phyloP scores from a whole-genome alignment of 2,113 vertebrate genomes.

The Daboia siamensis region DNA sequence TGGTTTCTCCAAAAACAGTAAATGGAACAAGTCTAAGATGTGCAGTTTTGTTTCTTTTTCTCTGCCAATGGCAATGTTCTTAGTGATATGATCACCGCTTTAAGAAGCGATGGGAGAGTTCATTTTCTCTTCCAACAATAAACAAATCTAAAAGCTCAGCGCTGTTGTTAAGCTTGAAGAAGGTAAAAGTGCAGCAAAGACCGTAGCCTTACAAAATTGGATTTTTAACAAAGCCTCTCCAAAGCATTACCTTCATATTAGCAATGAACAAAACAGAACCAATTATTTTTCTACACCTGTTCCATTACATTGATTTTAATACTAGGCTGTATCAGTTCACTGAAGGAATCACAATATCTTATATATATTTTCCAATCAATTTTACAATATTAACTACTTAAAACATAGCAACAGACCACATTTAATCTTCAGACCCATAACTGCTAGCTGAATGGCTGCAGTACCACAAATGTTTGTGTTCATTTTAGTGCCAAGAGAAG shows the following conservation, averaged over 20 bases:
- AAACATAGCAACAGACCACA: not conserved
- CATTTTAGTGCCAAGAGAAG: not conserved
- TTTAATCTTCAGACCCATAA: not conserved
- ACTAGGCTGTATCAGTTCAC: not conserved
- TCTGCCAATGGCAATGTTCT: conserved; percentile 19
- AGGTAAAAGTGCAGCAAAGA: conserved; percentile 14
- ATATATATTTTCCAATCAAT: not conserved
- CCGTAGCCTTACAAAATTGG: not conserved
- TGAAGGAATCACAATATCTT: not conserved
- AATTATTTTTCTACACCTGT: not conserved
- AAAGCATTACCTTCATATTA: conserved; percentile 7
- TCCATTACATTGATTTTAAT: not conserved
- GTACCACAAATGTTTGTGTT: not conserved
- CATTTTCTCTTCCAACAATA: conserved; percentile 14
- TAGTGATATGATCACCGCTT: not conserved
- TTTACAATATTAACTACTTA: not conserved
- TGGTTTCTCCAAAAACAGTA: conserved; percentile 11
- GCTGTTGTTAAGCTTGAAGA: conserved; percentile 10
- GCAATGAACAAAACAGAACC: conserved; percentile 2
- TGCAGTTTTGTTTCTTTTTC: not conserved
- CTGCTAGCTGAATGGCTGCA: not conserved
- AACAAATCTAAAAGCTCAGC: conserved; percentile 9
- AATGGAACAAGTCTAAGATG: not conserved
- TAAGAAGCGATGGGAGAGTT: not conserved
- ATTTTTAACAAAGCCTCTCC: conserved; percentile 14